These are phyloP conservation scores for Sorex maritimensis DNA, from an alignment of 2,797 vertebrate species.

Conservation along the genomic window DNA sequence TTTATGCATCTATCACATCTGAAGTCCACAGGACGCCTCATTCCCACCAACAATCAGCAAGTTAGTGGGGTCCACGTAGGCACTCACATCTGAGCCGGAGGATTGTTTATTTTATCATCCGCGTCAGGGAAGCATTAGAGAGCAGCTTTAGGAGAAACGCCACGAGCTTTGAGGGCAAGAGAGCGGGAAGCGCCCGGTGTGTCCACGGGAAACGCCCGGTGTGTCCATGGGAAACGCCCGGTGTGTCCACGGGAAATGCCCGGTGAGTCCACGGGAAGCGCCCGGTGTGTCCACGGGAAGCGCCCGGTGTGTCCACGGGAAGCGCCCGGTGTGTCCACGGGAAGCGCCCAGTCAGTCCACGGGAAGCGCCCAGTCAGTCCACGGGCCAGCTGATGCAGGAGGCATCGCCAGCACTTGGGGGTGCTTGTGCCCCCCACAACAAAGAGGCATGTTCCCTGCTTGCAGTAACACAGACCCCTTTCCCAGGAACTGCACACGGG, in stretches of 20 bases:
- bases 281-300: no score
- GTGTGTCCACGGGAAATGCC: no score
- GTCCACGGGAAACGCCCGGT: not conserved
- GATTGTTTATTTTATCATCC: conserved; percentile 70
- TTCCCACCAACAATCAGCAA: conserved; percentile 53
- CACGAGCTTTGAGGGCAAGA: conserved; percentile 52
- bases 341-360: no score
- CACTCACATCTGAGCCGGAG: conserved; percentile 45
- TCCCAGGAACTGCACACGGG: not conserved
- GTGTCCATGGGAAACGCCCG: no score
- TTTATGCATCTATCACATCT: not conserved
- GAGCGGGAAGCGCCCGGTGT: conserved; percentile 32
- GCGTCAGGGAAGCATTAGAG: conserved; percentile 71
- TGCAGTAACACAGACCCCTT: not conserved
- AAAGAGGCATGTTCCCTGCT: not conserved
- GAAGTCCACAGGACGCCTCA: not conserved
- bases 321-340: no score
- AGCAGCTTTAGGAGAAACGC: conserved; percentile 76
- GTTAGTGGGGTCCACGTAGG: not conserved
- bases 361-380: no score
- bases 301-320: no score
- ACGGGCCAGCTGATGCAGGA: no score
- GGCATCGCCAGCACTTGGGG: no score
- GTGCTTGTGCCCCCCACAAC: not conserved
- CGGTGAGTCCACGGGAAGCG: no score